A percentile compares a stretch with the other conserved stretches of the same genome.
Evolutionary conservation across 1,140 invertebrate species (phyloP).

Genomic region (Mycetomoellerius zeteki): DNA sequence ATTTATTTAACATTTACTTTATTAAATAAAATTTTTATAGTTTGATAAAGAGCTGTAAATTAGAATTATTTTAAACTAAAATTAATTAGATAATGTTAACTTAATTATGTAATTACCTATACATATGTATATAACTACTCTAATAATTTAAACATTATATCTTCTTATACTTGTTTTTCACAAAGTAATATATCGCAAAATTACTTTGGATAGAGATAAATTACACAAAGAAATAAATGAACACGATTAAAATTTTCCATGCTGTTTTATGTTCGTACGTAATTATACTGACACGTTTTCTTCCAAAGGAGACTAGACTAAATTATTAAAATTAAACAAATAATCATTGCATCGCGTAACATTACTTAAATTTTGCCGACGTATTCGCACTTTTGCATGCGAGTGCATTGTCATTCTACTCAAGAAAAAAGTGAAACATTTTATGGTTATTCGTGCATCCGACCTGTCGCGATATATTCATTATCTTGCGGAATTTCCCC

Average conservation of each 20-base stretch:
- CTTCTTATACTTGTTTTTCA: not conserved
- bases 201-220: conserved; percentile 6
- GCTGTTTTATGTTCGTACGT: not conserved
- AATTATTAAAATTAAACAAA: conserved; percentile 31
- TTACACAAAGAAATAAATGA: not conserved
- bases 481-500: conserved; percentile 43
- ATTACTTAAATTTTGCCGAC: not conserved
- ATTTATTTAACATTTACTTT: not conserved
- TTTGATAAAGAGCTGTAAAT: not conserved
- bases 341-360: conserved; percentile 20
- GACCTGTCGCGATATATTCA: conserved; percentile 53
- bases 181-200: conserved; percentile 1
- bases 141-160: not conserved
- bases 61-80: conserved; percentile 2
- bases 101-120: not conserved
- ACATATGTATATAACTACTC: not conserved
- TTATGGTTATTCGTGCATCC: not conserved
- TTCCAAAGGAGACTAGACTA: not conserved
- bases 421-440: conserved; percentile 37
- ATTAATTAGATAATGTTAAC: not conserved
- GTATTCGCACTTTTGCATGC: not conserved
- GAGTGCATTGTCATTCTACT: not conserved
- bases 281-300: not conserved
- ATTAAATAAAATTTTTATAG: not conserved
- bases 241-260: conserved; percentile 12